phyloP scores from a whole-genome alignment of 2,797 vertebrate genomes.

The Pangasius krempfi region DNA sequence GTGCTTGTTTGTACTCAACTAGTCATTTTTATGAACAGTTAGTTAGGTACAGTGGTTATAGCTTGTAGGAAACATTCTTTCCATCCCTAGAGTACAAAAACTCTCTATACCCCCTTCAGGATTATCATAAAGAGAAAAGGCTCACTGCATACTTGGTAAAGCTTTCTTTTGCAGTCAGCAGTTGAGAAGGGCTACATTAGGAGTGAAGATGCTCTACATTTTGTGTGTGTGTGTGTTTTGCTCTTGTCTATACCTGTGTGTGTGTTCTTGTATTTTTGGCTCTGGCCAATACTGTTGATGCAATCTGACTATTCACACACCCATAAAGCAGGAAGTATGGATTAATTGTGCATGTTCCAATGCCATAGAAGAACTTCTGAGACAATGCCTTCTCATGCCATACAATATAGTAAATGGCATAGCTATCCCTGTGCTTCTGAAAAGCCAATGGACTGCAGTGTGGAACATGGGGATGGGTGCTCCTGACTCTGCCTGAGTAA shows the following conservation, averaged over 20 bases:
- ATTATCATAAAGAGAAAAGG: background rate
- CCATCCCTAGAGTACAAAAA: background rate
- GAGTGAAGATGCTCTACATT: background rate
- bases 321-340: background rate
- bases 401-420: too few relatives aligned
- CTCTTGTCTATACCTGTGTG: conserved; percentile 41
- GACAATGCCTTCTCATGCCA: too few relatives aligned
- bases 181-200: background rate
- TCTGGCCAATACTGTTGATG: conserved; percentile 12
- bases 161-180: background rate
- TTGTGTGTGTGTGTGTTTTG: conserved; percentile 32
- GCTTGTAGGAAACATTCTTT: background rate
- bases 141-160: background rate
- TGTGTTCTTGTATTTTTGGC: conserved; percentile 37
- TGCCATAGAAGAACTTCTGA: background rate
- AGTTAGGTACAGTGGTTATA: background rate
- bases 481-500: too few relatives aligned
- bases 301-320: background rate
- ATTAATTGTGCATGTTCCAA: background rate
- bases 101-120: background rate
- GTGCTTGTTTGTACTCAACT: background rate
- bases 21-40: background rate
- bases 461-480: too few relatives aligned
- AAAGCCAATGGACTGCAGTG: too few relatives aligned
- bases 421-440: too few relatives aligned